Conservation (phyloP, 1,140 invertebrate species). For the Homalodisca vitripennis region DNA sequence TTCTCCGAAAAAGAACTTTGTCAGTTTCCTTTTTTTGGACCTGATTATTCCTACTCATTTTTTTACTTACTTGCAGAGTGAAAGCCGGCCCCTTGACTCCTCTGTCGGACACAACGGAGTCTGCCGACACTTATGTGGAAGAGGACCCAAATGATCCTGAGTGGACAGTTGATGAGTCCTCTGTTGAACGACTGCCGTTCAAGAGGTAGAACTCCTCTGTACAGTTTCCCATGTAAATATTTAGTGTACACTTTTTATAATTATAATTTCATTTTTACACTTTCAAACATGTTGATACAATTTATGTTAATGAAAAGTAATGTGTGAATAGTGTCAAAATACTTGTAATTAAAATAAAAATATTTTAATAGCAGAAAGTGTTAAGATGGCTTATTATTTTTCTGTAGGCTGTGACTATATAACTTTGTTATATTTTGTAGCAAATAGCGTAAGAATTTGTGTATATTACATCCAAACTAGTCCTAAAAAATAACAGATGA, state of each 20-base stretch:
- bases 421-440: constrained; percentile 23
- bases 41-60: no score
- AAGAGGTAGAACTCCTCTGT: not conserved
- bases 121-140: constrained; percentile 56
- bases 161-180: constrained; percentile 55
- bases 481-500: not conserved
- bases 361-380: constrained; percentile 23
- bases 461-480: constrained; percentile 21
- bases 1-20: no score
- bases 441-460: constrained; percentile 8
- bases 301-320: constrained; percentile 4
- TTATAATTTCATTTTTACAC: constrained; percentile 21
- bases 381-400: constrained; percentile 30
- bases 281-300: constrained; percentile 19
- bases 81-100: constrained; percentile 48
- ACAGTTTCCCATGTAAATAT: not conserved
- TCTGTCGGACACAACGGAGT: constrained; percentile 60
- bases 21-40: no score
- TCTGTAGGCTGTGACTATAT: constrained; percentile 28
- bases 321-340: constrained; percentile 15
- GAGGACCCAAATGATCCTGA: constrained; percentile 82
- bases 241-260: constrained; percentile 22
- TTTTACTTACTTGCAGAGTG: no score
- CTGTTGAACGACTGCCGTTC: not conserved
- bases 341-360: constrained; percentile 28